Percentiles rank a stretch among this genome's conserved stretches.
Conservation (phyloP, 2,113 vertebrate genomes). For the Copsychus sechellarum region DNA sequence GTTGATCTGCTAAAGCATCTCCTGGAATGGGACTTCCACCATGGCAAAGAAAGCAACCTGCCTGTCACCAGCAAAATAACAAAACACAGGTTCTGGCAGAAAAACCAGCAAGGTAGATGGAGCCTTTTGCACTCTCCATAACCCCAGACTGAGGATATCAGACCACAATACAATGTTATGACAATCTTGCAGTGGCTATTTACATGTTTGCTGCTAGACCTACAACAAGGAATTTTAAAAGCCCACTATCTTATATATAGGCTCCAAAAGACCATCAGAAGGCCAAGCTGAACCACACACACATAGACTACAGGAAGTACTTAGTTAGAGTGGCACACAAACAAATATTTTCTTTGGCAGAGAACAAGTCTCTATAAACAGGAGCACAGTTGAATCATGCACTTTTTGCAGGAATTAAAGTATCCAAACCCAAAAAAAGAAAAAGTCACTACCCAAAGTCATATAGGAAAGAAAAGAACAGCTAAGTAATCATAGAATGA, state of each 20-base stretch:
- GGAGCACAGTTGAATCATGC: constrained; percentile 1
- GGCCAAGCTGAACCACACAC: constrained; percentile 42
- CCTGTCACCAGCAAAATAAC: neutral
- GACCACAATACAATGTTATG: neutral
- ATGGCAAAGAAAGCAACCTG: neutral
- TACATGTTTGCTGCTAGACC: constrained; percentile 27
- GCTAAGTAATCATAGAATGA: neutral
- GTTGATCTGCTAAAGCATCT: neutral
- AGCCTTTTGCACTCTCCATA: neutral
- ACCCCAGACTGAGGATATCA: neutral
- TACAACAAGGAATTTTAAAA: constrained; percentile 53
- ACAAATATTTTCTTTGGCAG: constrained; percentile 67
- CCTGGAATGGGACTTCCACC: neutral
- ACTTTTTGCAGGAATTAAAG: constrained; percentile 1
- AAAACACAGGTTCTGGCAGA: neutral
- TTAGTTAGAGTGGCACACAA: constrained; percentile 43
- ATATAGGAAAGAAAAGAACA: neutral
- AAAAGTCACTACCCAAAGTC: neutral
- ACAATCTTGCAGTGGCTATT: neutral
- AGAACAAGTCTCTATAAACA: constrained; percentile 38
- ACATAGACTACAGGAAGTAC: constrained; percentile 53
- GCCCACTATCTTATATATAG: neutral
- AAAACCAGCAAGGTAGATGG: neutral
- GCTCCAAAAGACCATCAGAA: constrained; percentile 48
- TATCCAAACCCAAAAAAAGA: neutral